These are phyloP conservation scores for Aulostomus chinensis DNA, from an alignment of 2,797 vertebrate genomes.

Conservation along the genomic window DNA sequence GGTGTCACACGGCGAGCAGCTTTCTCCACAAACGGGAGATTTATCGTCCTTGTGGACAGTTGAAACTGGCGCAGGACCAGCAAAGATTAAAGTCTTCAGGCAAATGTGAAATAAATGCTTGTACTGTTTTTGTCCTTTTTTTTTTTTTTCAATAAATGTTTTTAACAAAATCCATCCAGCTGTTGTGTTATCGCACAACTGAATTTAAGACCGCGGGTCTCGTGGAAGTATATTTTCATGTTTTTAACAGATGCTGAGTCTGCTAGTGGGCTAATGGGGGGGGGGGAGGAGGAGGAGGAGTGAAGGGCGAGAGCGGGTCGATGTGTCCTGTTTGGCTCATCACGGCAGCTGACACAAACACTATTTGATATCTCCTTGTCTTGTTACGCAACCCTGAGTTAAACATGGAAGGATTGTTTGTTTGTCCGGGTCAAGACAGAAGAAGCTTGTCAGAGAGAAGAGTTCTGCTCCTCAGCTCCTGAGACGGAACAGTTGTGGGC, in stretches of 20 bases:
- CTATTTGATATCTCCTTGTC: slow-evolving; percentile 54
- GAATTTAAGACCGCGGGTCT: neutral
- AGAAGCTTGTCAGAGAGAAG: no score
- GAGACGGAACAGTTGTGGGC: no score
- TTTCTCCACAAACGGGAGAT: neutral
- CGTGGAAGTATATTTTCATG: neutral
- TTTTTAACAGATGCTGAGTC: slow-evolving; percentile 38
- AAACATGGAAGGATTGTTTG: no score
- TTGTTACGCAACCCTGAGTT: slow-evolving; percentile 1
- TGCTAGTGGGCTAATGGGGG: slow-evolving; percentile 13
- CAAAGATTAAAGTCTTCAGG: slow-evolving; percentile 1
- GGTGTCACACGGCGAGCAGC: neutral
- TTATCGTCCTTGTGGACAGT: neutral
- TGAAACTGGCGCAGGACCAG: neutral
- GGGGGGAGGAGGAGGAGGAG: slow-evolving; percentile 13
- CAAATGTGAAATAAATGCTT: slow-evolving; percentile 18
- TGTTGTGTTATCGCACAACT: neutral
- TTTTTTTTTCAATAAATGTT: slow-evolving; percentile 65
- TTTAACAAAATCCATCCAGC: slow-evolving; percentile 26
- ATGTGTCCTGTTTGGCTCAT: slow-evolving; percentile 47
- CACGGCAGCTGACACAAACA: slow-evolving; percentile 53
- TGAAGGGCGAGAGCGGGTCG: slow-evolving; percentile 48
- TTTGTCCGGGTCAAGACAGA: no score
- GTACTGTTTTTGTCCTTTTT: slow-evolving; percentile 4
- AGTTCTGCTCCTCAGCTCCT: no score